Percentiles rank a stretch among this genome's conserved stretches.
These are phyloP conservation scores for Taxidea taxus DNA, from an alignment of 2,113 vertebrate genomes.

Conservation along the genomic window DNA sequence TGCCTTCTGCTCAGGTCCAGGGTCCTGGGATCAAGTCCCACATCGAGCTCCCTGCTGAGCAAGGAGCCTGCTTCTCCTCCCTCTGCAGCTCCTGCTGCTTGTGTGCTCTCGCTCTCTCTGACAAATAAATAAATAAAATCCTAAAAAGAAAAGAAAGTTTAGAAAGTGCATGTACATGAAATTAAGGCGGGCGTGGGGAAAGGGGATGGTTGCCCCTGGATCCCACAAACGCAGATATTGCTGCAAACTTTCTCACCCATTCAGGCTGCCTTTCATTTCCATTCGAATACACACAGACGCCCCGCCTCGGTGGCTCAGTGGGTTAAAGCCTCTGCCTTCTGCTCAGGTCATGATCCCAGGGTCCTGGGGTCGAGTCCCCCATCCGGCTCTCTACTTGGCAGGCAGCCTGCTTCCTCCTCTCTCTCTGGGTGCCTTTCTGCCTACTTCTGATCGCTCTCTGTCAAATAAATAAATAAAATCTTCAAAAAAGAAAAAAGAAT, in stretches of 20 bases:
- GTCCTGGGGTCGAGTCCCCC: too few relatives aligned
- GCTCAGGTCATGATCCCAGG: too few relatives aligned
- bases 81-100: background rate
- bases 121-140: background rate
- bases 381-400: too few relatives aligned
- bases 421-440: too few relatives aligned
- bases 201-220: background rate
- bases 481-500: background rate
- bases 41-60: accelerated
- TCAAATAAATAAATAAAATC: too few relatives aligned
- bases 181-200: background rate
- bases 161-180: background rate
- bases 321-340: too few relatives aligned
- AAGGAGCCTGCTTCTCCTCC: background rate
- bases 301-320: too few relatives aligned
- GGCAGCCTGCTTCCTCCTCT: too few relatives aligned
- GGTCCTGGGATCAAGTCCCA: background rate
- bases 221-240: background rate
- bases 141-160: background rate
- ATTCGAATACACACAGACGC: background rate
- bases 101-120: background rate
- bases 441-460: too few relatives aligned
- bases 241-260: background rate
- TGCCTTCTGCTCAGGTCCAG: background rate
- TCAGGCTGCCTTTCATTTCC: background rate